Evolutionary conservation across 2,888 invertebrate species (phyloP), one percentile per base, ranked within the genome.

Genomic region (Cerastoderma edule): DNA sequence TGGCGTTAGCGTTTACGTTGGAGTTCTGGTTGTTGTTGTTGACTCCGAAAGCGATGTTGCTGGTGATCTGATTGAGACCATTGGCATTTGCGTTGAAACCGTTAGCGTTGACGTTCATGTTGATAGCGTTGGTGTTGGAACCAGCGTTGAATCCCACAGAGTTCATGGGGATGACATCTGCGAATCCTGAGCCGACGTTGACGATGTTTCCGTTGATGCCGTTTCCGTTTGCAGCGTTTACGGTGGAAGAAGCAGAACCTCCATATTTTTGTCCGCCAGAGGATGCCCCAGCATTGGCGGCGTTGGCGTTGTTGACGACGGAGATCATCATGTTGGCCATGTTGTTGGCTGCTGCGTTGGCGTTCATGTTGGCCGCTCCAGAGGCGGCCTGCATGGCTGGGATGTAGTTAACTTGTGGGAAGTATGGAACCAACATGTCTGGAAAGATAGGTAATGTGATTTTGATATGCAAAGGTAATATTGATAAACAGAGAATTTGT

Each of bases 141-240:
- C 66, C 66, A 60, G 13, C 10, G 56, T 57, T 57, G 13, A 27
- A 6, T 44, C 56, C 69, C 30, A 65, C 30, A 27, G 24, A 19
- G 48, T 65, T 48, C 24, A 50, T 57, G 19, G 70, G 63, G 13
- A 67, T 63, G 3, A 68, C 50, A 30, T 73, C 67, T 16, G 54
- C 73, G 10, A 73, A 57, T 27, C 53, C 33, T 10, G 53, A 68
- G 5, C 64, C 73, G 53, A 63, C 54, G 39, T 67, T 64, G 13
- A 63, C 63, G 27, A 64, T 30, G 44, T 73, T 73, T 33, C 67
- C 67, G 44, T 68, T 73, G 5, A 67, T 22, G 5, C 50, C 67
- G n/a, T 57, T 60, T 46, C 44, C 30, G 57, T 35, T 60, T 16
- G 50, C 1, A 22, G 27, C 5, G 6, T 5, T 33, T 33, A 32